A percentile compares a stretch with the other conserved stretches of the same genome.
phyloP scores from a whole-genome alignment of 2,888 invertebrate genomes.

The Callimorpha dominula region DNA sequence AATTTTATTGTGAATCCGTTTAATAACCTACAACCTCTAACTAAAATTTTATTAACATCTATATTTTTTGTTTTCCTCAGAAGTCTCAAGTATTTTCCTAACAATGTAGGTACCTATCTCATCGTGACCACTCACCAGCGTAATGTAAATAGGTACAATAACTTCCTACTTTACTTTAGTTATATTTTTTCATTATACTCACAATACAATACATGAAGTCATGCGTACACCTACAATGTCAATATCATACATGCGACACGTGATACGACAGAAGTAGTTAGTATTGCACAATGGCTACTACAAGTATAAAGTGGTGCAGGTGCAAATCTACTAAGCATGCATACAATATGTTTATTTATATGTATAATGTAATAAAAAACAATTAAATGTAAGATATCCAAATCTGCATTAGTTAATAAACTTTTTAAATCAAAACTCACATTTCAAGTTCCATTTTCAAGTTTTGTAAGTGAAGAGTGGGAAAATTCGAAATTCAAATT shows the following conservation, averaged over 20 bases:
- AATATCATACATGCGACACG: not conserved
- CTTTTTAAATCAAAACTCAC: not conserved
- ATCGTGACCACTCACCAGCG: not conserved
- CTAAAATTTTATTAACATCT: not conserved
- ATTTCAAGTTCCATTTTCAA: too few species aligned
- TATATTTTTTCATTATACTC: not conserved
- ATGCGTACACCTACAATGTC: not conserved
- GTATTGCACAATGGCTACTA: not conserved
- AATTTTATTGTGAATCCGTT: not conserved
- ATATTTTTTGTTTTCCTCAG: not conserved
- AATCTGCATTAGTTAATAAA: not conserved
- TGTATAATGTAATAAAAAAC: not conserved
- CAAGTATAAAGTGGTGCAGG: not conserved
- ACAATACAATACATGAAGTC: not conserved
- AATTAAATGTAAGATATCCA: not conserved
- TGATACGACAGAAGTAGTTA: not conserved
- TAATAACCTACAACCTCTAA: not conserved
- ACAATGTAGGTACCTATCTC: not conserved
- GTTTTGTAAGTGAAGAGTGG: not conserved
- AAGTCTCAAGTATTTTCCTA: not conserved
- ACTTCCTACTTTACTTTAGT: not conserved
- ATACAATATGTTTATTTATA: not conserved
- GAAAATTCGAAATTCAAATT: not conserved
- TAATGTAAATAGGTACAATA: too few species aligned
- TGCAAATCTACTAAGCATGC: slow-evolving; percentile 2